Conservation (phyloP, 2,113 vertebrate species). For the Hippocampus zosterae region DNA sequence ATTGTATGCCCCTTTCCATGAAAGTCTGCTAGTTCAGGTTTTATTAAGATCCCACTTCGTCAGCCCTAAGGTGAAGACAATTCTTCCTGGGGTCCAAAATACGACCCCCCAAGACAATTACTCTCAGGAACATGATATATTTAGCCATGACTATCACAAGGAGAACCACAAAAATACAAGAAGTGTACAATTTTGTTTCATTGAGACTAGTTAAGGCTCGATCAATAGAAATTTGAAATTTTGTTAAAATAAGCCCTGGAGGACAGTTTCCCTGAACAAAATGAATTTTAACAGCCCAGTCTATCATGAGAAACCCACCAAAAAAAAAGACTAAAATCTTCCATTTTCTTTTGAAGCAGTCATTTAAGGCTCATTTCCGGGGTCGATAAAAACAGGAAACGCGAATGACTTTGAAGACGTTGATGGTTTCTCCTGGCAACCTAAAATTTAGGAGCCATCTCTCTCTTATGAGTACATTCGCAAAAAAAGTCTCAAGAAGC, state of each 20-base stretch:
- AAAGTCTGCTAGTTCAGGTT: too few relatives aligned
- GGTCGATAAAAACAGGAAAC: background rate
- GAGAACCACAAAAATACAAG: background rate
- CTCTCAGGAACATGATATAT: too few relatives aligned
- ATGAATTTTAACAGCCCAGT: too few relatives aligned
- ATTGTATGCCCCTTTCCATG: background rate
- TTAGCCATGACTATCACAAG: background rate
- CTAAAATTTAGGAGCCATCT: background rate
- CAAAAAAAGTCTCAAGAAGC: background rate
- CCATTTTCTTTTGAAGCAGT: background rate
- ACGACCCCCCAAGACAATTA: too few relatives aligned
- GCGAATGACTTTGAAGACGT: background rate
- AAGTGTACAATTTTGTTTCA: background rate
- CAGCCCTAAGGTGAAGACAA: too few relatives aligned
- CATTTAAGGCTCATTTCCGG: background rate
- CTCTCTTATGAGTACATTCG: too few relatives aligned
- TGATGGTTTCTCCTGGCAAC: background rate
- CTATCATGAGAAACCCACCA: background rate
- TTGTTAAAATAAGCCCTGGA: background rate
- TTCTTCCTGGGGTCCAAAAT: background rate
- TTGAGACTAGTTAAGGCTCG: background rate
- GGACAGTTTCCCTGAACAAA: too few relatives aligned
- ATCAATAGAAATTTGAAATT: background rate
- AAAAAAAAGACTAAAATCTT: background rate
- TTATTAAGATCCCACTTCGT: too few relatives aligned